Evolutionary conservation across 2,888 invertebrate species (phyloP), one percentile per base, ranked within the genome.

Genomic region (Polietes domitor): DNA sequence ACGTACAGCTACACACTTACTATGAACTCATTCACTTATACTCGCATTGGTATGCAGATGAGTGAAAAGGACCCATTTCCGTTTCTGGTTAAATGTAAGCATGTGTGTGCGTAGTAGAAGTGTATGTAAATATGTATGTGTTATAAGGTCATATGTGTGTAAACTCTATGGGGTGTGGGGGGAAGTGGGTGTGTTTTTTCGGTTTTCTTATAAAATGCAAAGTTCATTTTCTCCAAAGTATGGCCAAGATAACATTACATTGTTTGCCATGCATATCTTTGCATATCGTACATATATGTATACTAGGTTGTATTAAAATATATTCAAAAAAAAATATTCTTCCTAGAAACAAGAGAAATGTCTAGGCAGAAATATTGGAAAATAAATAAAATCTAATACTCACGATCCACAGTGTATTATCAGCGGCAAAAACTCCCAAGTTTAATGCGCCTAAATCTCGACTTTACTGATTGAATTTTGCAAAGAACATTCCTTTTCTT

Each of bases 201-300:
- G 43, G 37, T 43, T 68, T 68, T 68, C 68, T 68, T 68, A 68
- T 24, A 68, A 68, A 43, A 68, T 68, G 68, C 68, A 68, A 68
- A 68, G 68, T 68, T 68, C 68, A 68, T 68, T 68, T 68, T 68
- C 68, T 68, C 43, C 68, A 68, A 43, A 68, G 43, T 68, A 24
- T 68, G 43, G 21, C 68, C 68, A 68, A 37, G 68, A 68, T 43
- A 43, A 68, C 68, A 68, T 68, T 68, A 68, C 68, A 68, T 68
- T 68, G 43, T 68, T 65, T 17, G 41, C 12, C 41, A 65, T 65
- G 65, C 65, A 65, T 21, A 65, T 24, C 6, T 55, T 21, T 21
- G 12, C 37, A 37, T 12, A 9, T n/a, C 37, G 12, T 37, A 37
- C 37, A 37, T 37, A 37, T 37, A 37, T 37, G 37, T 32, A 32